These are phyloP conservation scores for Tanaodytes sp. DNA, from an alignment of 2,888 invertebrate species.

Conservation along the genomic window DNA sequence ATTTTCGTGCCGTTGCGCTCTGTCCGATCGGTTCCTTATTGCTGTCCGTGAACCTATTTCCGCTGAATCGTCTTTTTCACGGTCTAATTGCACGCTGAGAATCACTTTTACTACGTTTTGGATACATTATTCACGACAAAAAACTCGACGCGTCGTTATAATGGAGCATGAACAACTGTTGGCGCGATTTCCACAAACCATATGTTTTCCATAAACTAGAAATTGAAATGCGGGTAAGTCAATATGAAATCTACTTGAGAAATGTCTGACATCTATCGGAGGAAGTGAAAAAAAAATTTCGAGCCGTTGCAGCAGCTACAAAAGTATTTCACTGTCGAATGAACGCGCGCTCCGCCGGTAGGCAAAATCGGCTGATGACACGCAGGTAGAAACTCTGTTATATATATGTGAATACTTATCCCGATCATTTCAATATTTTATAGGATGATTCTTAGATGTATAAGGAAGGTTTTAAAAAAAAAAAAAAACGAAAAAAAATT, in stretches of 20 bases:
- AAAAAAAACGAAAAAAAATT: not conserved
- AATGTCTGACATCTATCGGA: conserved; percentile 7
- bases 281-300: conserved; percentile 1
- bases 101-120: not conserved
- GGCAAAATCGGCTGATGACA: conserved; percentile 11
- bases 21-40: not conserved
- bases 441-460: not conserved
- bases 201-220: conserved; percentile 13
- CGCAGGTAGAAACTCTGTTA: conserved; percentile 4
- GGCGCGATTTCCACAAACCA: conserved; percentile 9
- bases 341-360: not conserved
- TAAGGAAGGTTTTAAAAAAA: not conserved
- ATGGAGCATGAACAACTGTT: conserved; percentile 9
- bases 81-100: conserved; percentile 4
- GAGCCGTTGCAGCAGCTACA: not conserved
- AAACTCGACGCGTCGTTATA: not conserved
- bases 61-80: conserved; percentile 1
- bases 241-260: conserved; percentile 10
- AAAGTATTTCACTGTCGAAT: not conserved
- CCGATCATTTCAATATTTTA: not conserved
- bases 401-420: not conserved
- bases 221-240: not conserved
- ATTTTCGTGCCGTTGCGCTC: conserved; percentile 35
- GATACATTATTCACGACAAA: conserved; percentile 10
- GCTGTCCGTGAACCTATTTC: not conserved